Evolutionary conservation across 2,888 invertebrate species (phyloP).

Genomic region (Cataglyphis albicans): DNA sequence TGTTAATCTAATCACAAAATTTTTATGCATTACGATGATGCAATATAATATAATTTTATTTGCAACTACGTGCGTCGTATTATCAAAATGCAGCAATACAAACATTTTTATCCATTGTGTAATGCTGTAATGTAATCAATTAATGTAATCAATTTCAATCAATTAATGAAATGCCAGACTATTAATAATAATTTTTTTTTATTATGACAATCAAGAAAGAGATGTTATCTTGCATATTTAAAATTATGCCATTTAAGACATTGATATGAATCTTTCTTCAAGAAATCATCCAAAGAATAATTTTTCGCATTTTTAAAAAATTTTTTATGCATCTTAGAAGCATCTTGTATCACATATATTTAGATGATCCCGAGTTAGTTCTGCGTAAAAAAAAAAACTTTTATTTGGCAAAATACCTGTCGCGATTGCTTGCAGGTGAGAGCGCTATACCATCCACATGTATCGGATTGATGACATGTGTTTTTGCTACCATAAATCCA

Average conservation of each 20-base stretch:
- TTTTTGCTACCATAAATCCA: slow-evolving; percentile 88
- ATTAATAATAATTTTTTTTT: not conserved
- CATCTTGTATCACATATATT: not conserved
- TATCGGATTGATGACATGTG: slow-evolving; percentile 87
- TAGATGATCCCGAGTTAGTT: not conserved
- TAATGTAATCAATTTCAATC: too few species aligned
- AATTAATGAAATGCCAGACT: not conserved
- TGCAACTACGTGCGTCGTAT: not conserved
- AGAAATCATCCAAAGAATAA: too few species aligned
- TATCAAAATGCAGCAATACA: not conserved
- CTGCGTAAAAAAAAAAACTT: not conserved
- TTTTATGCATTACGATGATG: not conserved
- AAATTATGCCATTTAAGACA: too few species aligned
- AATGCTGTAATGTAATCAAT: not conserved
- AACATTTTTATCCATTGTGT: not conserved
- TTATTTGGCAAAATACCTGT: slow-evolving; percentile 46
- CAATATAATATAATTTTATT: not conserved
- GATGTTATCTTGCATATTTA: not conserved
- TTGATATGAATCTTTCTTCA: too few species aligned
- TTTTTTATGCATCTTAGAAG: too few species aligned
- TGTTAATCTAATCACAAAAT: not conserved
- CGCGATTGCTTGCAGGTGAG: slow-evolving; percentile 86
- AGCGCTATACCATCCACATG: slow-evolving; percentile 91
- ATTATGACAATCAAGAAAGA: not conserved
- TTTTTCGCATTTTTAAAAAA: too few species aligned